Base-by-base conservation (phyloP, 2,113 vertebrate genomes). In the Hystrix cristata region DNA sequence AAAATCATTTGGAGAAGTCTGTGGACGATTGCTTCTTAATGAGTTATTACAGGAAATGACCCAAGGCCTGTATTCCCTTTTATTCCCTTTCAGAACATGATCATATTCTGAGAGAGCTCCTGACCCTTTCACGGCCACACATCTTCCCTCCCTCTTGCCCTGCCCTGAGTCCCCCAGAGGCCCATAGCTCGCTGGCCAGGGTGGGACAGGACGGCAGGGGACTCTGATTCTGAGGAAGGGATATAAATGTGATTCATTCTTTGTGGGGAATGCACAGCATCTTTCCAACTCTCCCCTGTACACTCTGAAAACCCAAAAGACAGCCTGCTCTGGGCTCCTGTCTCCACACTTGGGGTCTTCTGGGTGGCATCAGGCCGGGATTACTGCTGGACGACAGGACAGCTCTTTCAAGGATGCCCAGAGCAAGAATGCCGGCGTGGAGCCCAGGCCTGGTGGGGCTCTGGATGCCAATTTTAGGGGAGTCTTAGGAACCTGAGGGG, bases 381-480 rank as follows among this genome's bases (percentile, higher is more conserved):
- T 88, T 95, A 60, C 93, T 86, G 55, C 85, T 83, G 60, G 65
- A 95, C 96, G 51, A 96, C 89, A 96, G 89, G 96, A 29, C 80
- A 34, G 62, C 95, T 93, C 96, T 90, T 95, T 95, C 95, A 96
- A 88, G 67, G 80, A 72, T 25, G 12, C 82, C 71, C 3, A 11
- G 14, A 95, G 64, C 16, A 13, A 64, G 51, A 83, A 67, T 0
- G 25, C 74, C 9, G 7, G 67, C 57, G 86, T 25, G 16, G 29
- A 60, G 93, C 67, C 94, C 16, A 6, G 29, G 94, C 87, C 87
- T 34, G 51, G 27, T 5, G 43, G 74, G 81, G 34, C 0, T 79
- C 34, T 78, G 60, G 46, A 85, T 1, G 5, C 93, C 91, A 91
- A 92, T 59, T 92, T 72, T 19, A 0, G 31, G 88, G 55, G 10